phyloP scores from a whole-genome alignment of 2,797 vertebrate genomes.

The Sphenopsis melanotis region DNA sequence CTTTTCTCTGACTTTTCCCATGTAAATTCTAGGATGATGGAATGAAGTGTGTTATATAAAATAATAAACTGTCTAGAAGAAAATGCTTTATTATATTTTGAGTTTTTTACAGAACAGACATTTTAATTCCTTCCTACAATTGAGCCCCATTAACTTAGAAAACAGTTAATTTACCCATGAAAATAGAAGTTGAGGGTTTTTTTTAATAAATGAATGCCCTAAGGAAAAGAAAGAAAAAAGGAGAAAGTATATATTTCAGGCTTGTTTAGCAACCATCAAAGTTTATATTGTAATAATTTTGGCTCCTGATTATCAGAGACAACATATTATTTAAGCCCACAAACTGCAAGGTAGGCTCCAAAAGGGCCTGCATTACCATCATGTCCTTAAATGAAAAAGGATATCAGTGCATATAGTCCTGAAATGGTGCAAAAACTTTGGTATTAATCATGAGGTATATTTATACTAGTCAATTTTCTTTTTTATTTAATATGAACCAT shows the following conservation, averaged over 20 bases:
- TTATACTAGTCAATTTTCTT: neutral
- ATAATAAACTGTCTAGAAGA: neutral
- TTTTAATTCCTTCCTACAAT: neutral
- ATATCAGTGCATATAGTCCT: neutral
- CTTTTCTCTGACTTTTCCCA: neutral
- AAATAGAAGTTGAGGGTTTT: neutral
- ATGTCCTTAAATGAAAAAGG: neutral
- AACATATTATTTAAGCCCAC: neutral
- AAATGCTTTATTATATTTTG: neutral
- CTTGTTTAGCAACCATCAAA: neutral
- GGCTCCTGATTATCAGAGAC: neutral
- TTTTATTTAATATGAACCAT: neutral
- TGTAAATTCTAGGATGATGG: neutral
- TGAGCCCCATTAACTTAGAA: neutral
- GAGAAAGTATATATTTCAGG: neutral
- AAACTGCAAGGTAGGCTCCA: neutral
- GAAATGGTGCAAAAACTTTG: neutral
- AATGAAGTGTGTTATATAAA: neutral
- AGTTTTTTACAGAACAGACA: neutral
- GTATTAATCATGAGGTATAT: neutral
- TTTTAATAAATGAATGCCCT: neutral
- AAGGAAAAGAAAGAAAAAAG: neutral
- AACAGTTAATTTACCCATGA: neutral
- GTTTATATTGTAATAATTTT: neutral
- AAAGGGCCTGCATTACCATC: neutral